Evolutionary conservation across 2,797 vertebrate species (phyloP).

Genomic region (Rhabdophis nuchalis): DNA sequence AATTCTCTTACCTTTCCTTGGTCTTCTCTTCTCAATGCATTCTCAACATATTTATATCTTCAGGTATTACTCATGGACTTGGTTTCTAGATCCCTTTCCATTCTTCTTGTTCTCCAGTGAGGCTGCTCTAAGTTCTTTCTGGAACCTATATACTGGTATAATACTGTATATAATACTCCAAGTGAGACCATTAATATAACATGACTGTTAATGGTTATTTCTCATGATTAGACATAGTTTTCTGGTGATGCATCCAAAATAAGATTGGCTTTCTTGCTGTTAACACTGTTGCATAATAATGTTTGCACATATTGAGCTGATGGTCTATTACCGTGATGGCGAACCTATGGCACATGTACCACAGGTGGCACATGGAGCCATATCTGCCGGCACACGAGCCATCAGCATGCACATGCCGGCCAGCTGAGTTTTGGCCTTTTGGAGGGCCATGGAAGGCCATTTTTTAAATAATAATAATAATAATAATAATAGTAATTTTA

Average conservation of each 20-base stretch:
- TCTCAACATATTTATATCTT: background rate
- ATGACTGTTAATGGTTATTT: background rate
- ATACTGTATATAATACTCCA: background rate
- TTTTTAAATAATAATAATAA: too few relatives aligned
- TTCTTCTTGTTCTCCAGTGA: background rate
- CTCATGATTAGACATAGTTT: background rate
- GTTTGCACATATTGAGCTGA: background rate
- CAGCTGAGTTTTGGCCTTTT: too few relatives aligned
- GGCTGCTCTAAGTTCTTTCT: background rate
- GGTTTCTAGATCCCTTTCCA: background rate
- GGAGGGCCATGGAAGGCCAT: too few relatives aligned
- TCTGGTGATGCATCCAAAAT: background rate
- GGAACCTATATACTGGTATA: background rate
- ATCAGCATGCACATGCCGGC: too few relatives aligned
- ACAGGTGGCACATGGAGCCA: too few relatives aligned
- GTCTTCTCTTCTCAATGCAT: background rate
- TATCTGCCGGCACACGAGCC: too few relatives aligned
- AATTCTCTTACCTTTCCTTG: background rate
- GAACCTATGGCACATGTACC: too few relatives aligned
- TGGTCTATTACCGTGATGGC: background rate
- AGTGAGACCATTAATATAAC: background rate
- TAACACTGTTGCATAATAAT: background rate
- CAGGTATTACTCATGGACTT: background rate
- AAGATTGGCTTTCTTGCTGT: background rate
- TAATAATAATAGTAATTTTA: too few relatives aligned